Base-by-base conservation (phyloP, 2,888 invertebrate species). In the Melieria picta region DNA sequence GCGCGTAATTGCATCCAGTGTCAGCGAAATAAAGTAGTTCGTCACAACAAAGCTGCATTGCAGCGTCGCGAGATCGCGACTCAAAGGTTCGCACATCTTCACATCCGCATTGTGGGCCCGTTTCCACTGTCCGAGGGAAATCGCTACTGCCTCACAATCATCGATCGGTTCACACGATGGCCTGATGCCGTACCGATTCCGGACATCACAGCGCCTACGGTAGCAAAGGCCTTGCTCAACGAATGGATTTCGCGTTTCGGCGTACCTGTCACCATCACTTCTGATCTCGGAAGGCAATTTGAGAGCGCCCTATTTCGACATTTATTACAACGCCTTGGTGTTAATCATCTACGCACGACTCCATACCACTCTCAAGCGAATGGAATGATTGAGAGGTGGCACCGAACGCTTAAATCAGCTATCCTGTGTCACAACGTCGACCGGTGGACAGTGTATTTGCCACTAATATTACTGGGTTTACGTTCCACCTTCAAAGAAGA, bases 31-130 rank as follows among this genome's bases (percentile, higher is more conserved):
- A 50, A 64, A 30, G 43, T 64, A 43, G 6, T 52, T 64, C 64
- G 64, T 16, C 64, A 64, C 52, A 64, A 64, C 52, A 50, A 50
- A 50, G 3, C 50, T 50, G 9, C 2, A 50, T 50, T 50, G 3
- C 50, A 3, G 11, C 50, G 69, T 72, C 43, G 47, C 61, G 16
- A 72, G 62, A n/a, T 46, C 65, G 43, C 72, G 66, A 43, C 69
- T 50, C 11, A 50, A 3, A 30, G 66, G 67, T 9, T 56, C 9
- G n/a, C 57, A 61, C 45, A 30, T 74, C 11, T 66, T 74, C n/a
- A 11, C 11, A 78, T 88, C 11, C 86, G 88, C 76, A 75, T 88
- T 7, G 80, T 88, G 4, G 86, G 86, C 4, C 86, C 86, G 0
- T 73, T 87, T 6, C 83, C 85, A 11, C 5, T 64, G 4, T 79